Evolutionary conservation across 1,140 invertebrate genomes (phyloP).

Genomic region (Dreissena rostriformis): DNA sequence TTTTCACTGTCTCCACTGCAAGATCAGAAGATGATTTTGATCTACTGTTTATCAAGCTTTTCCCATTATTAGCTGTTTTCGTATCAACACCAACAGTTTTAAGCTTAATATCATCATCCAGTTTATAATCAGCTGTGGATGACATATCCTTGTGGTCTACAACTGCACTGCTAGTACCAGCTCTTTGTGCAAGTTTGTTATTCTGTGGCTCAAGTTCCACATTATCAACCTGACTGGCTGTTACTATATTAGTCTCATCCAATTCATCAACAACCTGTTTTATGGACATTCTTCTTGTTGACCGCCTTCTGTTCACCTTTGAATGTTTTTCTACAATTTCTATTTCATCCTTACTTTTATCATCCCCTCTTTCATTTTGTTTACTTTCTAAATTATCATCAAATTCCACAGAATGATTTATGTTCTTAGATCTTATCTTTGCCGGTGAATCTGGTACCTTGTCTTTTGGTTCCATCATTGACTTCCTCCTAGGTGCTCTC

Average conservation of each 20-base stretch:
- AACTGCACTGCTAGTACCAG: background rate
- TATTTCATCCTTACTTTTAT: background rate
- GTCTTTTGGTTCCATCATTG: too few relatives aligned
- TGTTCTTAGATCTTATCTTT: too few relatives aligned
- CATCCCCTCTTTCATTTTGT: background rate
- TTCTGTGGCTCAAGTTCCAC: background rate
- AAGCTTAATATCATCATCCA: background rate
- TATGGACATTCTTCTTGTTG: conserved; percentile 35
- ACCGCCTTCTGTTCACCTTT: conserved; percentile 3
- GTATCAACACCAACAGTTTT: background rate
- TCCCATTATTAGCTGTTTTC: background rate
- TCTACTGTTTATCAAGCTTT: background rate
- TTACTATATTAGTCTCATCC: background rate
- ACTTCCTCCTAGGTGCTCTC: too few relatives aligned
- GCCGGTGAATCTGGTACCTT: too few relatives aligned
- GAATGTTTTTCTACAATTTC: background rate
- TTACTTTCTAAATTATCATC: background rate
- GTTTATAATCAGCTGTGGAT: background rate
- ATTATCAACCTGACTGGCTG: background rate
- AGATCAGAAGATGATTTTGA: conserved; percentile 7
- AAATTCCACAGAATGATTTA: background rate
- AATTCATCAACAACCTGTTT: conserved; percentile 12
- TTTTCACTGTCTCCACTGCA: too few relatives aligned
- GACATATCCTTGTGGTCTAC: background rate
- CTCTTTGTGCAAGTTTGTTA: background rate